phyloP scores from a whole-genome alignment of 2,797 vertebrate species.

The Natrix natrix region DNA sequence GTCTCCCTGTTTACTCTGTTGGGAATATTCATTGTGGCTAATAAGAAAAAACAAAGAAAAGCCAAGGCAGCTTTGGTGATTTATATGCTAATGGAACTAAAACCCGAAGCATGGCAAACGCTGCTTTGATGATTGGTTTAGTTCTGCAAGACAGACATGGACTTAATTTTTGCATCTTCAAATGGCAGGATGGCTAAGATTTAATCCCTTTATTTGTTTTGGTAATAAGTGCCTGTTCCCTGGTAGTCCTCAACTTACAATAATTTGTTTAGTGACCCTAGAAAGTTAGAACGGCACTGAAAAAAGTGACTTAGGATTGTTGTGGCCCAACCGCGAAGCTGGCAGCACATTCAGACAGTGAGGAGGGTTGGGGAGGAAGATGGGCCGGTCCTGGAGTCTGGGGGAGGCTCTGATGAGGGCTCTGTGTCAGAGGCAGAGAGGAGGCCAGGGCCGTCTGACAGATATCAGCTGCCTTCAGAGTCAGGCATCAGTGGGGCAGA shows the following conservation, averaged over 20 bases:
- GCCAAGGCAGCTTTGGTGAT: background rate
- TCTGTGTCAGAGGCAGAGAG: too few species aligned
- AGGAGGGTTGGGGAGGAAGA: too few species aligned
- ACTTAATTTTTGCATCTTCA: background rate
- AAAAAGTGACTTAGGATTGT: background rate
- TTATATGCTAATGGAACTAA: background rate
- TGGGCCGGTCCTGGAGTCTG: too few species aligned
- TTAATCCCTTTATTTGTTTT: background rate
- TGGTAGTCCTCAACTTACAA: background rate
- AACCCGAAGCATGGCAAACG: background rate
- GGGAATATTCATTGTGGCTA: background rate
- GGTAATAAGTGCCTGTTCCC: background rate
- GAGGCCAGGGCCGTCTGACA: too few species aligned
- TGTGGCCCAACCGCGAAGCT: too few species aligned
- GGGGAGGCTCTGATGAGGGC: too few species aligned
- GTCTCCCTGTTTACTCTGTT: background rate
- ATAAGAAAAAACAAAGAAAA: background rate
- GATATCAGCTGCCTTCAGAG: too few species aligned
- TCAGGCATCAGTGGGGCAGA: too few species aligned
- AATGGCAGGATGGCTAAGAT: background rate
- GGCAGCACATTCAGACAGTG: too few species aligned
- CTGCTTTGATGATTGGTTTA: background rate
- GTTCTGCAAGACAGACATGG: background rate
- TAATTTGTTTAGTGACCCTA: background rate
- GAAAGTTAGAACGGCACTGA: background rate